Conservation (phyloP, 2,797 vertebrate species). For the Arrhamphus sclerolepis region DNA sequence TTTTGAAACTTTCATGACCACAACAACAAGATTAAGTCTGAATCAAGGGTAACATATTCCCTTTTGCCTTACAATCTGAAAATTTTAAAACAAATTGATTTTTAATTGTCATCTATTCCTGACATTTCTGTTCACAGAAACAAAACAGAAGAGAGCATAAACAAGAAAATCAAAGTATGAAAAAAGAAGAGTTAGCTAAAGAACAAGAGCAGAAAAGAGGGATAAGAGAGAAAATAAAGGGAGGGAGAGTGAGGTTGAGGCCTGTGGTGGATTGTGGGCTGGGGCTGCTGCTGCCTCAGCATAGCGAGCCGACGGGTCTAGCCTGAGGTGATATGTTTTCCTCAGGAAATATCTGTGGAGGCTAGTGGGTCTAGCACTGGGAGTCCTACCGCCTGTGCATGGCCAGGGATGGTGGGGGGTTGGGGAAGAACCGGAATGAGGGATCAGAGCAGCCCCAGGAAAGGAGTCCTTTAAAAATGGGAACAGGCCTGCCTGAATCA, state of each 20-base stretch:
- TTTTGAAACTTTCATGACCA: too few species aligned
- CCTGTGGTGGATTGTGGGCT: constrained; percentile 77
- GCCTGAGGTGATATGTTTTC: constrained; percentile 81
- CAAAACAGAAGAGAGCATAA: constrained; percentile 3
- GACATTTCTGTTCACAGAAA: constrained; percentile 14
- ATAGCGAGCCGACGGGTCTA: constrained; percentile 68
- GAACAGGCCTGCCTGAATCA: constrained; percentile 19
- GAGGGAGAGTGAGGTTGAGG: constrained; percentile 68
- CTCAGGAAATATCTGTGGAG: constrained; percentile 84
- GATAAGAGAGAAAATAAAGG: constrained; percentile 40
- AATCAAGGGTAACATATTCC: too few species aligned
- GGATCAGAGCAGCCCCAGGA: constrained; percentile 56
- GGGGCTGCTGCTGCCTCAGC: constrained; percentile 77
- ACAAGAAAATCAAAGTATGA: constrained; percentile 13
- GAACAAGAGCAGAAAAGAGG: constrained; percentile 27
- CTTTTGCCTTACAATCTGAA: too few species aligned
- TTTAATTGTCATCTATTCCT: constrained; percentile 35
- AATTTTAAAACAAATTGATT: constrained; percentile 30
- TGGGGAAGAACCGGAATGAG: constrained; percentile 12
- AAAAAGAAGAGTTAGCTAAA: constrained; percentile 17
- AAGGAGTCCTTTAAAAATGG: constrained; percentile 51
- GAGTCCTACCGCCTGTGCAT: constrained; percentile 62
- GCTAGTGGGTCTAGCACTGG: constrained; percentile 69
- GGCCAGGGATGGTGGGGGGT: constrained; percentile 40
- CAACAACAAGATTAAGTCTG: too few species aligned